These are phyloP conservation scores for Stictonetta naevosa DNA, from an alignment of 2,113 vertebrate species.

Conservation along the genomic window DNA sequence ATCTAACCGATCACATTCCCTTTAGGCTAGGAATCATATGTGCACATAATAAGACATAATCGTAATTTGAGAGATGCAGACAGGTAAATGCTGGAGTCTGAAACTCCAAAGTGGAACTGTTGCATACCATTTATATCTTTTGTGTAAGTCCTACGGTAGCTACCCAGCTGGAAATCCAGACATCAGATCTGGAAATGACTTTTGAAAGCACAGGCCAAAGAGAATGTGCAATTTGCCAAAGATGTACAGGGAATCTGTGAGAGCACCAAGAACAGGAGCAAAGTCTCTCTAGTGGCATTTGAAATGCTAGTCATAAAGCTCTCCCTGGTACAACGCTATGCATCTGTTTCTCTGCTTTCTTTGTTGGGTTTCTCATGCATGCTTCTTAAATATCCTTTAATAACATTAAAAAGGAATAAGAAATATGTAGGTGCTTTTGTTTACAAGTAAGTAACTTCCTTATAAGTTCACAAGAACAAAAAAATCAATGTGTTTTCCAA, in stretches of 20 bases:
- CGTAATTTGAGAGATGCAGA: neutral
- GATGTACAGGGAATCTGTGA: neutral
- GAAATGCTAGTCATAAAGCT: neutral
- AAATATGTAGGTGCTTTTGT: neutral
- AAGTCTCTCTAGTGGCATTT: neutral
- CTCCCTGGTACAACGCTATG: neutral
- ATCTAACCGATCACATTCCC: neutral
- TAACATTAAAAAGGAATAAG: neutral
- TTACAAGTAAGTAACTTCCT: neutral
- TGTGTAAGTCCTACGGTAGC: neutral
- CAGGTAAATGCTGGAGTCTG: neutral
- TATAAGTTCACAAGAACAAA: conserved; percentile 8
- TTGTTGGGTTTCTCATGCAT: neutral
- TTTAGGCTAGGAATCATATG: neutral
- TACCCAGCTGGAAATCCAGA: neutral
- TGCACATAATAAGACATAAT: neutral
- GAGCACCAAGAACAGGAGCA: neutral
- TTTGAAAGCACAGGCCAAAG: neutral
- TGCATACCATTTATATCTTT: neutral
- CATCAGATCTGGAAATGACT: neutral
- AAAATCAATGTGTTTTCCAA: conserved; percentile 10
- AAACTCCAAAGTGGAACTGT: neutral
- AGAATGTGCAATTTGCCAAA: neutral
- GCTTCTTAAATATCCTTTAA: neutral
- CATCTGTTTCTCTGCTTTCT: neutral